Conservation (phyloP, 2,797 vertebrate genomes). For the Yasuhikotakia modesta region DNA sequence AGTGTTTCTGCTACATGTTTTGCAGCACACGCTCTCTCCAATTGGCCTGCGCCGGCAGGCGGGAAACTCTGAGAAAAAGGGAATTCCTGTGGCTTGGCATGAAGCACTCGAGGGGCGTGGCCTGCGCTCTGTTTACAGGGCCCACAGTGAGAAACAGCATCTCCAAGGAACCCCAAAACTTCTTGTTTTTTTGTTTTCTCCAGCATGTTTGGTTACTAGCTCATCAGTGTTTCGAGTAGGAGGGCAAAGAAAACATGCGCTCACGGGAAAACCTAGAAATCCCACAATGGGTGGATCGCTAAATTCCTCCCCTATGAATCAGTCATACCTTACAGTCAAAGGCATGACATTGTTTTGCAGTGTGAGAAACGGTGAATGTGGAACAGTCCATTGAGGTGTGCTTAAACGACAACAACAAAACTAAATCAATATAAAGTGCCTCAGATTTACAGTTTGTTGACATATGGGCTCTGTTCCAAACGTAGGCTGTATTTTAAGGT, state of each 20-base stretch:
- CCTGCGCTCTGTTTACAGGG: conserved; percentile 72
- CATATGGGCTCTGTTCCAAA: neutral
- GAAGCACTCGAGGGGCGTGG: conserved; percentile 71
- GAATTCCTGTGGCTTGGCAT: conserved; percentile 82
- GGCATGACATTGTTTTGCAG: conserved; percentile 19
- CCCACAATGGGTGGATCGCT: conserved; percentile 26
- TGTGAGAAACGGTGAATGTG: neutral
- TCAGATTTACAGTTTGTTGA: neutral
- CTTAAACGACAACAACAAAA: neutral
- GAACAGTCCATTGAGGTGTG: conserved; percentile 4
- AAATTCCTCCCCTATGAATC: conserved; percentile 45
- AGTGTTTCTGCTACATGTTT: conserved; percentile 19
- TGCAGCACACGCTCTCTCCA: conserved; percentile 23
- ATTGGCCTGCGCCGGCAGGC: conserved; percentile 72
- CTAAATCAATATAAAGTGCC: conserved; percentile 1
- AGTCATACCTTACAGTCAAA: conserved; percentile 26
- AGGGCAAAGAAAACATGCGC: conserved; percentile 27
- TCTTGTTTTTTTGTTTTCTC: conserved; percentile 64
- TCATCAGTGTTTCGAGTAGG: conserved; percentile 57
- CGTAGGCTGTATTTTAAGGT: neutral
- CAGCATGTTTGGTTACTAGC: conserved; percentile 51
- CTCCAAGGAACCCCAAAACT: conserved; percentile 62
- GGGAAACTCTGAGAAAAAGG: conserved; percentile 68
- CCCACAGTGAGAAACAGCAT: conserved; percentile 72
- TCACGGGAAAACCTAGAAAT: conserved; percentile 28